Conservation (phyloP, 2,113 vertebrate species). For the Pelodiscus sinensis region DNA sequence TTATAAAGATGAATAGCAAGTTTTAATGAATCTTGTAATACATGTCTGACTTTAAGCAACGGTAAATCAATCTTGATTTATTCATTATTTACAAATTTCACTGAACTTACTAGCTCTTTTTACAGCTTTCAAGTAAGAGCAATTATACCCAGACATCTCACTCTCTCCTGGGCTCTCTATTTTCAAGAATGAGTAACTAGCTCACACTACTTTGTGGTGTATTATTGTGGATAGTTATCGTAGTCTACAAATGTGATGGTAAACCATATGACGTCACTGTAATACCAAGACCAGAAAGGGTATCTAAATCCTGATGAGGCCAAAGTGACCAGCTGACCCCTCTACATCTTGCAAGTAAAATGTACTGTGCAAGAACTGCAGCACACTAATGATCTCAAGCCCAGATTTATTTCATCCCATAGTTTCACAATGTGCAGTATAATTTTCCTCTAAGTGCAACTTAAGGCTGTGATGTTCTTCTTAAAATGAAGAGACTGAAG, state of each 20-base stretch:
- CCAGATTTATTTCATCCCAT: conserved; percentile 57
- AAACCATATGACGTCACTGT: conserved; percentile 61
- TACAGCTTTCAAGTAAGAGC: background rate
- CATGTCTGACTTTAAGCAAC: background rate
- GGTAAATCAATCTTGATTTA: background rate
- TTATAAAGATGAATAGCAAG: background rate
- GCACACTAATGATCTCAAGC: conserved; percentile 38
- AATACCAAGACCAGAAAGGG: conserved; percentile 57
- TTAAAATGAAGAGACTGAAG: conserved; percentile 34
- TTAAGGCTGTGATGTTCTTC: conserved; percentile 28
- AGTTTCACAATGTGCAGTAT: conserved; percentile 63
- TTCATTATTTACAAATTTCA: conserved; percentile 18
- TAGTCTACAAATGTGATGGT: conserved; percentile 23
- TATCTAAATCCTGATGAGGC: conserved; percentile 3
- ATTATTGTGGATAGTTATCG: conserved; percentile 31
- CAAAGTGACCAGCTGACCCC: conserved; percentile 14
- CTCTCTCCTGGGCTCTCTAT: background rate
- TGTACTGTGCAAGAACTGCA: conserved; percentile 51
- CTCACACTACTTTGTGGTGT: conserved; percentile 41
- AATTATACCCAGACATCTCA: conserved; percentile 10
- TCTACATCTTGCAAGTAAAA: conserved; percentile 40
- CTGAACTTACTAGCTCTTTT: background rate
- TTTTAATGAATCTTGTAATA: accelerated
- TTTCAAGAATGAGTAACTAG: conserved; percentile 43
- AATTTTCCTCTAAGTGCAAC: conserved; percentile 27